Conservation (phyloP, 2,888 invertebrate species). For the Ornithoptera priamus region DNA sequence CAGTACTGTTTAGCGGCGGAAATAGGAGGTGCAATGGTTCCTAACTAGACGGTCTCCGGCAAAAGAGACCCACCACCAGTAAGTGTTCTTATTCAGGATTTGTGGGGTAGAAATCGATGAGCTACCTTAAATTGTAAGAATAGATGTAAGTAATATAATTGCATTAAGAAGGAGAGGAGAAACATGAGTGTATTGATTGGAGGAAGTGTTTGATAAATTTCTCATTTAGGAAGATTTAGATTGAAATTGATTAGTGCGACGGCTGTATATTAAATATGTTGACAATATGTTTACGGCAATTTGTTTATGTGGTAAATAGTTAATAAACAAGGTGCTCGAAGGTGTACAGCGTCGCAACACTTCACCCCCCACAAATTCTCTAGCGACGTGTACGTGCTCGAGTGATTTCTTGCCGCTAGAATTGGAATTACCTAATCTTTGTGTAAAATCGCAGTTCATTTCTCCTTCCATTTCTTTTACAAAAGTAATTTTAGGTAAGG, state of each 20-base stretch:
- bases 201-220: not conserved
- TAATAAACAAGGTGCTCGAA: constrained; percentile 24
- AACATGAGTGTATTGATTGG: too few species aligned
- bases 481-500: constrained; percentile 39
- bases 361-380: constrained; percentile 42
- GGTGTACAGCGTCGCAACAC: constrained; percentile 32
- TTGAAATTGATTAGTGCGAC: not conserved
- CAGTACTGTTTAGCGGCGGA: too few species aligned
- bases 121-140: too few species aligned
- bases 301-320: constrained; percentile 9
- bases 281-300: not conserved
- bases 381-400: constrained; percentile 53
- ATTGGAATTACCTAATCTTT: constrained; percentile 60
- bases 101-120: too few species aligned
- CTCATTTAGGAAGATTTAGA: not conserved
- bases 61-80: too few species aligned
- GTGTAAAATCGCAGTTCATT: constrained; percentile 47
- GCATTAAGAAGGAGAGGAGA: too few species aligned
- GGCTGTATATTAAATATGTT: not conserved
- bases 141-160: too few species aligned
- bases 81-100: too few species aligned
- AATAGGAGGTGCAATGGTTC: too few species aligned
- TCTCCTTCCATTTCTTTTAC: constrained; percentile 48
- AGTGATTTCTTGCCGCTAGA: constrained; percentile 55
- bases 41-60: too few species aligned